Base-by-base conservation (phyloP, 2,888 invertebrate genomes). In the Malthinus seriepunctatus region DNA sequence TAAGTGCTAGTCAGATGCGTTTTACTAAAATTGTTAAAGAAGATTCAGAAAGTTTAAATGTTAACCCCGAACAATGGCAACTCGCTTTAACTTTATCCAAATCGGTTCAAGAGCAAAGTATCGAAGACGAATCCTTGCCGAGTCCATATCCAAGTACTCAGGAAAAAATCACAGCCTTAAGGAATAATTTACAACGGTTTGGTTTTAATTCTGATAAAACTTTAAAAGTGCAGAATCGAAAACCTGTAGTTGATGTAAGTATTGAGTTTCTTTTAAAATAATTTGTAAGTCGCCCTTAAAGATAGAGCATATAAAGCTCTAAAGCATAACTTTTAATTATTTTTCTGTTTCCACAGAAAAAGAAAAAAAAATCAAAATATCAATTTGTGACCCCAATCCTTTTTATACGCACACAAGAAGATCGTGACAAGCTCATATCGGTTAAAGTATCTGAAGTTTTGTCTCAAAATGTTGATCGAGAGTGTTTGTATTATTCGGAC, bases 21-120 rank as follows among this genome's bases (percentile, higher is more conserved):
- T 39, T 68, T 81, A 39, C 63, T 80, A 51, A 64, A 75, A 32
- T 38, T 14, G 45, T 8, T n/a, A 12, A 45, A 32, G 23, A 32
- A 31, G 31, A 10, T 32, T 23, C 15, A 12, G 9, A 44, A 8
- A 5, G 8, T 11, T 11, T 7, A 50, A 86, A 87, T 72, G 78
- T 86, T 44, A 84, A 87, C 77, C 78, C 85, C 0, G 86, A 88
- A 67, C 85, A 89, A 65, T 76, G 88, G 60, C 86, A 88, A 72
- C 69, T 89, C 74, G 88, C 88, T 39, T 79, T 89, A 65, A 87
- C 87, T 9, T 72, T 89, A 56, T 88, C 88, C 2, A 84, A 82
- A 70, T 88, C 88, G 0, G 71, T 82, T 3, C 70, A 71, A 59
- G 69, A 71, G 8, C 66, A 70, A 62, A 56, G 63, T 64, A 46